Base-by-base conservation (phyloP, 2,113 vertebrate species). In the Dolichotis patagonum region DNA sequence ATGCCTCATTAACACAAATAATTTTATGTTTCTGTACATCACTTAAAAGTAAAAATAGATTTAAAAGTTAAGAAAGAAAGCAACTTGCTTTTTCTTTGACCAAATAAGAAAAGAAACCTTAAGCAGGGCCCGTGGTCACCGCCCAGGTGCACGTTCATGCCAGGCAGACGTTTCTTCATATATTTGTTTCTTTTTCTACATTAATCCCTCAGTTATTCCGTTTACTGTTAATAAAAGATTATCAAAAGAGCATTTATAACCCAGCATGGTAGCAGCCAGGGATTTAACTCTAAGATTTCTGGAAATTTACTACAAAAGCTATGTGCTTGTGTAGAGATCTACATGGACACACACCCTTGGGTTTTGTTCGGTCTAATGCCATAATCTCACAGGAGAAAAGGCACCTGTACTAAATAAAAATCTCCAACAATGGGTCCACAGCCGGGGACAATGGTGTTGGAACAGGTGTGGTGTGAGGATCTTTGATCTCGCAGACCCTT, bases 401-500 rank as follows among this genome's bases (percentile, higher is more conserved):
- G 97, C 98, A 98, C 98, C 98, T 98, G 98, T 97, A 91, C 97
- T 97, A 98, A 98, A 98, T 97, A 93, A 83, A 88, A 95, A 98
- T 97, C 97, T 98, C 97, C 98, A 97, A 98, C 98, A 98, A 98
- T 98, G 98, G 96, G 98, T 98, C 98, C 98, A 97, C 97, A 97
- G 98, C 35, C 96, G 97, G 97, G 97, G 98, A 98, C 97, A 98
- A 97, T 96, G 97, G 95, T 99, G 98, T 98, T 98, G 98, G 98
- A 97, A 98, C 98, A 99, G 98, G 98, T 98, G 98, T 96, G 98
- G 97, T 67, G 91, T 89, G 97, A 97, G 97, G 98, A 98, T 98
- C 98, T 99, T 99, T 99, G 98, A 98, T 99, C 98, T 98, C 88
- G 81, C 97, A 98, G 98, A 97, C 98, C 97, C 98, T 98, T 98